phyloP scores from a whole-genome alignment of 2,888 invertebrate genomes.

The Agriopis marginaria region DNA sequence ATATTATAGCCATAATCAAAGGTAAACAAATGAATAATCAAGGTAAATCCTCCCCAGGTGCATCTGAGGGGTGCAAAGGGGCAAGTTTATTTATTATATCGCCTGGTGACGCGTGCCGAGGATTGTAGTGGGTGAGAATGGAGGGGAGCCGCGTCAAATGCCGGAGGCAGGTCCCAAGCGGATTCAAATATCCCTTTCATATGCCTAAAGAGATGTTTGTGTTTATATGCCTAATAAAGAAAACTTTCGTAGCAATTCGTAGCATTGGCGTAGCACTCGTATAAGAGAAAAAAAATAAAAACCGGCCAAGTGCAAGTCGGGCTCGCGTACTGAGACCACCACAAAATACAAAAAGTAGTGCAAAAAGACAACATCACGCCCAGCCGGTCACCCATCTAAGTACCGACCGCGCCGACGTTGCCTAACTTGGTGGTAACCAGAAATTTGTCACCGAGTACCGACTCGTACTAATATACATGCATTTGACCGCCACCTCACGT shows the following conservation, averaged over 20 bases:
- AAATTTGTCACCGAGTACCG: too few species aligned
- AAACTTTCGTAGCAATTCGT: not conserved
- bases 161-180: not conserved
- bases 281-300: not conserved
- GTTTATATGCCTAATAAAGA: not conserved
- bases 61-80: conserved; percentile 28
- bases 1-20: conserved; percentile 11
- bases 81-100: conserved; percentile 23
- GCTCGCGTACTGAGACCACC: too few species aligned
- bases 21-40: conserved; percentile 12
- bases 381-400: too few species aligned
- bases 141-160: not conserved
- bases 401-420: too few species aligned
- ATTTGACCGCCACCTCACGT: too few species aligned
- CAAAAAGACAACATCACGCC: too few species aligned
- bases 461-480: too few species aligned
- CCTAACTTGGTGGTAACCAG: too few species aligned
- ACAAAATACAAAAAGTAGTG: too few species aligned
- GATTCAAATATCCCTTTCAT: not conserved
- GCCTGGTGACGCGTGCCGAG: conserved; percentile 8
- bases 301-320: not conserved
- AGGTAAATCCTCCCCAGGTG: conserved; percentile 16
- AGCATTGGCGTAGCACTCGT: conserved; percentile 8
- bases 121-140: conserved; percentile 22
- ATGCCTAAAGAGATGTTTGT: not conserved